A percentile compares a stretch with the other conserved stretches of the same genome.
phyloP scores from a whole-genome alignment of 2,113 vertebrate species.

The Scartelaos histophorus region DNA sequence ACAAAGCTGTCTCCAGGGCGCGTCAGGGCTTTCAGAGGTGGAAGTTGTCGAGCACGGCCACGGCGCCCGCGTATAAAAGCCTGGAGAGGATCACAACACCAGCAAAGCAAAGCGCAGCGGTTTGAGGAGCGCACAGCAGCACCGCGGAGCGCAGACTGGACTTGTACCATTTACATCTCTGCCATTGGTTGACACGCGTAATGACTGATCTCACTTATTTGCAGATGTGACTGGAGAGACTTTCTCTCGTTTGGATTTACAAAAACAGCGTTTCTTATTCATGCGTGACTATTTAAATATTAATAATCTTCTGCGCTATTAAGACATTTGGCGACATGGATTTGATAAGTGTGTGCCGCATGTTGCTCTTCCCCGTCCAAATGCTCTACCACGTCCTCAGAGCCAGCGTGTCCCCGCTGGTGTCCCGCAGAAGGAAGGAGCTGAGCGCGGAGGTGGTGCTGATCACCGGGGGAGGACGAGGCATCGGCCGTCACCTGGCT shows the following conservation, averaged over 20 bases:
- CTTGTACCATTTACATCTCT: conserved; percentile 29
- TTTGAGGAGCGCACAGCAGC: conserved; percentile 33
- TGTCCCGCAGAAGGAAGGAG: conserved; percentile 83
- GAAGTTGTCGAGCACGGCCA: conserved; percentile 25
- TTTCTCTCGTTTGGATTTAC: conserved; percentile 24
- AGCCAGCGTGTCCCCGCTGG: conserved; percentile 75
- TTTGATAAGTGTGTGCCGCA: conserved; percentile 81
- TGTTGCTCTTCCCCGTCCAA: conserved; percentile 86
- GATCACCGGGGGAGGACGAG: conserved; percentile 94
- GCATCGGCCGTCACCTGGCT: conserved; percentile 94
- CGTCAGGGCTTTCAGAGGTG: conserved; percentile 45
- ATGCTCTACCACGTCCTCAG: conserved; percentile 80
- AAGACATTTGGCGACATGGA: conserved; percentile 75
- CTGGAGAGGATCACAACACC: conserved; percentile 22
- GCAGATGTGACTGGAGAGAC: conserved; percentile 21
- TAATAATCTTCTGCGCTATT: conserved; percentile 17
- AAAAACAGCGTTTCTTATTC: conserved; percentile 15
- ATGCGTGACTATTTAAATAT: conserved; percentile 24
- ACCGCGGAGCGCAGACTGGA: conserved; percentile 36
- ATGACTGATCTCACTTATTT: conserved; percentile 46
- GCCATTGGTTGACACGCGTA: conserved; percentile 42
- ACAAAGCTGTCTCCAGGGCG: conserved; percentile 74
- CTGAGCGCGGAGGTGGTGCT: conserved; percentile 87
- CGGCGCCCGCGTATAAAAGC: conserved; percentile 52
- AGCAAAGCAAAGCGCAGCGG: conserved; percentile 27